Evolutionary conservation across 30 jellyfish, hydroid and myxozoan genomes (phyloP).

Genomic region (Cassiopea andromeda): DNA sequence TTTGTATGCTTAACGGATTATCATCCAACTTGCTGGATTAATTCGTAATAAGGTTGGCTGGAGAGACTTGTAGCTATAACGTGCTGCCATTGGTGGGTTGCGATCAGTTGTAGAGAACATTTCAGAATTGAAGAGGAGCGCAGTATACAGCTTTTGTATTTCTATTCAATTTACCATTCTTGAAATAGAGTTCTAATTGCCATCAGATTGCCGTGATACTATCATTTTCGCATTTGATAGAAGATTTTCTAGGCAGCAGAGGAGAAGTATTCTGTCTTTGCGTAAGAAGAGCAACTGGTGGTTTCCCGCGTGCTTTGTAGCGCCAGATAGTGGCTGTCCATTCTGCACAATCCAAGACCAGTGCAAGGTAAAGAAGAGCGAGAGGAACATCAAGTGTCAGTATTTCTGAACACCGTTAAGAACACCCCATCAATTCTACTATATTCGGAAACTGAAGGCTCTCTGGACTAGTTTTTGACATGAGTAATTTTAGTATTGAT

Average conservation of each 20-base stretch:
- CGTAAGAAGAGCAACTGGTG: not conserved
- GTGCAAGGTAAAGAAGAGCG: not conserved
- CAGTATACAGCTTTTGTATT: not conserved
- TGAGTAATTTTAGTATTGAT: constrained; percentile 79
- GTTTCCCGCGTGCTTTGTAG: not conserved
- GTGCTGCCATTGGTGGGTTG: not conserved
- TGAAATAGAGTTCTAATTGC: not conserved
- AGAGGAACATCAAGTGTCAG: not conserved
- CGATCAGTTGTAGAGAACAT: not conserved
- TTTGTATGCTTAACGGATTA: constrained; percentile 17
- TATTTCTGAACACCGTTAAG: not conserved
- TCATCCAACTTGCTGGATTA: constrained; percentile 22
- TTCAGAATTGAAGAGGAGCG: not conserved
- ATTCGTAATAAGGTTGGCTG: constrained; percentile 13
- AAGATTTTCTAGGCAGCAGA: not conserved
- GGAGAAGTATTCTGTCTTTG: not conserved
- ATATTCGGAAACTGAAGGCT: not conserved
- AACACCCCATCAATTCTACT: not conserved
- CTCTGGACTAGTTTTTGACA: not conserved
- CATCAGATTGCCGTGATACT: not conserved
- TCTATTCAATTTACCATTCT: not conserved
- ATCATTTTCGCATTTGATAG: not conserved
- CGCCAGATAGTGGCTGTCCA: not conserved
- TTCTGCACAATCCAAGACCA: not conserved
- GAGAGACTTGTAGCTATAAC: not conserved